Evolutionary conservation across 1,140 invertebrate genomes (phyloP).

Genomic region (Brachionus rotundiformis): DNA sequence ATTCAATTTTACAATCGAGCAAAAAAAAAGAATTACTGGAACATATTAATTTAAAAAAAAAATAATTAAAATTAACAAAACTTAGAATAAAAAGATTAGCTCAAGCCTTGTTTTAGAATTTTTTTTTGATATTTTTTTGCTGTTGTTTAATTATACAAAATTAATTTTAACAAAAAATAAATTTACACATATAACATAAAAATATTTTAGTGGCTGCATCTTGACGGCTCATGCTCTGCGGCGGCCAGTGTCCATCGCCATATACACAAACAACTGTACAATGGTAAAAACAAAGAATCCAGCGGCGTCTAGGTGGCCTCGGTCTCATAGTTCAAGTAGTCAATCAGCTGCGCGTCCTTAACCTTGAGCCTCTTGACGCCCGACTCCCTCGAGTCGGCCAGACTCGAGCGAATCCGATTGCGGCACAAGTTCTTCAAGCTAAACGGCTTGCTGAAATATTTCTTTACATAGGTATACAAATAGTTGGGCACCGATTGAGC

Average conservation of each 20-base stretch:
- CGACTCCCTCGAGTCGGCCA: background rate
- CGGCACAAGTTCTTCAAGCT: constrained; percentile 42
- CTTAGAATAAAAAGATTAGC: background rate
- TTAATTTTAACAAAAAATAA: too few species aligned
- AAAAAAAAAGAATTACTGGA: background rate
- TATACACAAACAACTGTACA: background rate
- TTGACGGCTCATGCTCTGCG: too few species aligned
- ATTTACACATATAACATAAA: too few species aligned
- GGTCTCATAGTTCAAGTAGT: background rate
- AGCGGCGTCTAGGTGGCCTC: background rate
- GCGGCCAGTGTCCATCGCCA: background rate
- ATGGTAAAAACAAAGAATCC: background rate
- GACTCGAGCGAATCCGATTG: background rate
- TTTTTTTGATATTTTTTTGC: background rate
- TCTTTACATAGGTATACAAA: constrained; percentile 10
- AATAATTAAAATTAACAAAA: background rate
- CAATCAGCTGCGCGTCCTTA: background rate
- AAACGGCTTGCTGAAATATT: background rate
- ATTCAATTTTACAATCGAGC: background rate
- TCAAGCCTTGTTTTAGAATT: background rate
- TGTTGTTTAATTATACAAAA: too few species aligned
- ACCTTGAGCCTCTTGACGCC: background rate
- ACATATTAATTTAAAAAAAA: background rate
- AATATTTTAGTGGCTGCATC: too few species aligned
- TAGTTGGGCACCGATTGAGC: background rate